Evolutionary conservation across 2,113 vertebrate species (phyloP).

Genomic region (Phylloscopus trochilus): DNA sequence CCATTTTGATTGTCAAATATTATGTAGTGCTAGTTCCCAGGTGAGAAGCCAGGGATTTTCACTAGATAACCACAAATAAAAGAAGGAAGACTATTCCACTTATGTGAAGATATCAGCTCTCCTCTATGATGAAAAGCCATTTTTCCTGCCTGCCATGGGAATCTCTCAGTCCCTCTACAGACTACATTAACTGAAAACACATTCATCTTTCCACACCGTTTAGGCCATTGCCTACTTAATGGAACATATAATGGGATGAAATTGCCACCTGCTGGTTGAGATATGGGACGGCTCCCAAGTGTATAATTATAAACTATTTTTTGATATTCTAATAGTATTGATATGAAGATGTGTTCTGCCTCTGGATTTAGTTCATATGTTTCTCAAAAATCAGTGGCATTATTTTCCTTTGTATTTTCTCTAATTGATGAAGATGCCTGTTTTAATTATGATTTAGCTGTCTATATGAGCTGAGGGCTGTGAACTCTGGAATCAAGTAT

Average conservation of each 20-base stretch:
- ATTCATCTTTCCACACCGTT: constrained; percentile 61
- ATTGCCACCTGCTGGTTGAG: constrained; percentile 75
- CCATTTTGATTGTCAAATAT: background rate
- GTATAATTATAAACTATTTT: constrained; percentile 67
- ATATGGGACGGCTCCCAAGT: constrained; percentile 55
- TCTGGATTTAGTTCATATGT: constrained; percentile 50
- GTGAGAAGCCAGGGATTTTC: background rate
- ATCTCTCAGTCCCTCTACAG: constrained; percentile 3
- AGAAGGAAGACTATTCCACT: background rate
- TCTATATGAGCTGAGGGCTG: background rate
- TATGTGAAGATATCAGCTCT: background rate
- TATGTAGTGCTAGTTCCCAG: background rate
- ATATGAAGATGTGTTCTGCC: constrained; percentile 21
- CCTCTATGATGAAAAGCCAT: background rate
- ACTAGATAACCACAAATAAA: background rate
- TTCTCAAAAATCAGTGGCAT: constrained; percentile 44
- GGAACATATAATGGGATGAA: constrained; percentile 78
- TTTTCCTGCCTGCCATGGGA: background rate
- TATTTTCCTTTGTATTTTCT: constrained; percentile 30
- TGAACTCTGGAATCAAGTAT: background rate
- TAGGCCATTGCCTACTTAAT: constrained; percentile 78
- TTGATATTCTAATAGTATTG: constrained; percentile 57
- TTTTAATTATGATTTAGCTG: constrained; percentile 18
- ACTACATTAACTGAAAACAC: constrained; percentile 22
- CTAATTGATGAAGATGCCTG: background rate